Conservation (phyloP, 2,888 invertebrate species). For the Aquatica leii region DNA sequence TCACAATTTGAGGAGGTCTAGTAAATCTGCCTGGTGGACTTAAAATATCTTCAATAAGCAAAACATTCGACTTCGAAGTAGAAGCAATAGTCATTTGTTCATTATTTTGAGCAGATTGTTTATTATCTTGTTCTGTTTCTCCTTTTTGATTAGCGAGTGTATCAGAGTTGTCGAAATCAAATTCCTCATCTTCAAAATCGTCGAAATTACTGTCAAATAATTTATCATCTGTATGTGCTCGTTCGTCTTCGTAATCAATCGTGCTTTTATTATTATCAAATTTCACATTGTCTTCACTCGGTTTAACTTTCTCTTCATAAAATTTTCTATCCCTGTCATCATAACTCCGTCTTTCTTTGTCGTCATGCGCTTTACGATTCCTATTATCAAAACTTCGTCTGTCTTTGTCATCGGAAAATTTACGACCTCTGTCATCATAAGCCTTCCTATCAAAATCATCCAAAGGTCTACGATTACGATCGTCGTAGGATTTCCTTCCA, state of each 20-base stretch:
- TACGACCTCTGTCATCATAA: constrained; percentile 50
- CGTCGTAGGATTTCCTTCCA: constrained; percentile 12
- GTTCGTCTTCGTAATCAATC: not conserved
- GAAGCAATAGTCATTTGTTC: not conserved
- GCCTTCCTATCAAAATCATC: constrained; percentile 26
- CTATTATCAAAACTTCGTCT: constrained; percentile 46
- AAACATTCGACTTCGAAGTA: constrained; percentile 50
- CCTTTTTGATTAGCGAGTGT: not conserved
- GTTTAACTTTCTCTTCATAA: constrained; percentile 12
- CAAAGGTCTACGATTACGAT: constrained; percentile 2
- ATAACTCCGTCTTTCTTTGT: constrained; percentile 44
- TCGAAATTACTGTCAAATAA: not conserved
- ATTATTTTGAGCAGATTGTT: not conserved
- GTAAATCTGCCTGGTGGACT: constrained; percentile 80
- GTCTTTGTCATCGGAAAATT: constrained; percentile 38
- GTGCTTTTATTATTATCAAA: not conserved
- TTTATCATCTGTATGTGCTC: not conserved
- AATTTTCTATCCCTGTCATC: constrained; percentile 40
- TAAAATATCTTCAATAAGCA: constrained; percentile 85
- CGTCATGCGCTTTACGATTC: constrained; percentile 40
- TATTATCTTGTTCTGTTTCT: not conserved
- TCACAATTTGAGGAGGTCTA: constrained; percentile 82
- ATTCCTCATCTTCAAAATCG: constrained; percentile 8
- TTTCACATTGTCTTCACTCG: not conserved
- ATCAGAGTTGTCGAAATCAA: constrained; percentile 17